A percentile compares a stretch with the other conserved stretches of the same genome.
Conservation (phyloP, 1,140 invertebrate species). For the Lamellibrachia luymesi region DNA sequence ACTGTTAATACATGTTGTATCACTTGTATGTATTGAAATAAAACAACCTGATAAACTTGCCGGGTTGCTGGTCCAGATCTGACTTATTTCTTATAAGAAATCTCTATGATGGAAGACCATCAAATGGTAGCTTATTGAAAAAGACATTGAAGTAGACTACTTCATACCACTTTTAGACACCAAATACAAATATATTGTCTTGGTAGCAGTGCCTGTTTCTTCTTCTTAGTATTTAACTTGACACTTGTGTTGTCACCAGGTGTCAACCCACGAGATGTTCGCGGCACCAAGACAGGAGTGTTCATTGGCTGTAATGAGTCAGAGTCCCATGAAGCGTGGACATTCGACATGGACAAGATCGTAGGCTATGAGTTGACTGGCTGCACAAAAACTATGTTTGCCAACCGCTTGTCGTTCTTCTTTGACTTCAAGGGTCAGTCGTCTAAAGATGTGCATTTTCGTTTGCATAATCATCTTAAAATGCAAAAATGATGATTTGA, state of each 20-base stretch:
- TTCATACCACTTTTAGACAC: not conserved
- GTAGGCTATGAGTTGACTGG: constrained; percentile 92
- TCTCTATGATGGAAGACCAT: too few species aligned
- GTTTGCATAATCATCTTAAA: too few species aligned
- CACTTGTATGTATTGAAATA: too few species aligned
- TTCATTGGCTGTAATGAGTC: constrained; percentile 85
- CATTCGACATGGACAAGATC: constrained; percentile 60
- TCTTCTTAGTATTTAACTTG: not conserved
- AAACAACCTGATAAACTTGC: too few species aligned
- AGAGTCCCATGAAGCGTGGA: constrained; percentile 81
- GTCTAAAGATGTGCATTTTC: too few species aligned
- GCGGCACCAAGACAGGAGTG: constrained; percentile 85
- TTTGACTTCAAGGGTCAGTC: constrained; percentile 78
- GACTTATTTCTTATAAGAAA: too few species aligned
- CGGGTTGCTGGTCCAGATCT: too few species aligned
- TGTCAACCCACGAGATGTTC: constrained; percentile 78
- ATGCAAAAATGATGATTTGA: too few species aligned
- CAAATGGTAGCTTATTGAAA: too few species aligned
- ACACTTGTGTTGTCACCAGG: constrained; percentile 58
- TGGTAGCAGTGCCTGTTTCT: not conserved
- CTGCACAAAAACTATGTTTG: constrained; percentile 90
- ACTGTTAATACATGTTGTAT: too few species aligned
- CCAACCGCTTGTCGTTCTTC: constrained; percentile 91
- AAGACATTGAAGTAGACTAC: too few species aligned
- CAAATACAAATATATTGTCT: not conserved